These are phyloP conservation scores for Isaurus tuberculatus DNA, from an alignment of 92 coral and sea anemone species.

Conservation along the genomic window DNA sequence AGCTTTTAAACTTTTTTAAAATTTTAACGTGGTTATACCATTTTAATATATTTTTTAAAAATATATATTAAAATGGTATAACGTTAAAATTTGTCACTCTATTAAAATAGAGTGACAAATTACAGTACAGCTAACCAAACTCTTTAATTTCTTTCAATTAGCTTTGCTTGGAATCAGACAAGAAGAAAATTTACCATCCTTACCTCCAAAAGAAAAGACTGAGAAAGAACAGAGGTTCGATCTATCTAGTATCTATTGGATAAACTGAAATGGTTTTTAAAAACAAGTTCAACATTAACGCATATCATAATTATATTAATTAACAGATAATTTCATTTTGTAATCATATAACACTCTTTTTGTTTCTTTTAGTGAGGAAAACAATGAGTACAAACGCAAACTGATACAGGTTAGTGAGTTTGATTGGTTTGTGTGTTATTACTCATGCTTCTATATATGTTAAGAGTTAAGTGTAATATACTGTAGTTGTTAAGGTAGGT, in stretches of 20 bases:
- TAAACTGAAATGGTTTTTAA: neutral
- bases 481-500: too few relatives aligned
- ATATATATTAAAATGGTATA: too few relatives aligned
- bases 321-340: too few relatives aligned
- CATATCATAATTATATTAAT: too few relatives aligned
- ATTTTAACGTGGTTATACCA: too few relatives aligned
- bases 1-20: too few relatives aligned
- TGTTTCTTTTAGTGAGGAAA: constrained; percentile 69
- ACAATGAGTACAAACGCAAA: constrained; percentile 83
- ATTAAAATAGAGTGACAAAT: too few relatives aligned
- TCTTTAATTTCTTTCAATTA: constrained; percentile 1
- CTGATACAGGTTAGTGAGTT: constrained; percentile 79
- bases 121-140: neutral
- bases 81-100: too few relatives aligned
- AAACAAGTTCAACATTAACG: too few relatives aligned
- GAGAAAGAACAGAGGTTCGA: constrained; percentile 67
- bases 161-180: constrained; percentile 84
- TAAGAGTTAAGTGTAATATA: too few relatives aligned
- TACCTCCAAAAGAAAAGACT: constrained; percentile 64
- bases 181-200: constrained; percentile 77
- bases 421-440: neutral
- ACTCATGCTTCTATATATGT: too few relatives aligned
- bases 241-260: neutral
- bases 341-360: neutral
- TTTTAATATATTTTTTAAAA: too few relatives aligned